Evolutionary conservation across 1,140 invertebrate genomes (phyloP).

Genomic region (Palaemon carinicauda): DNA sequence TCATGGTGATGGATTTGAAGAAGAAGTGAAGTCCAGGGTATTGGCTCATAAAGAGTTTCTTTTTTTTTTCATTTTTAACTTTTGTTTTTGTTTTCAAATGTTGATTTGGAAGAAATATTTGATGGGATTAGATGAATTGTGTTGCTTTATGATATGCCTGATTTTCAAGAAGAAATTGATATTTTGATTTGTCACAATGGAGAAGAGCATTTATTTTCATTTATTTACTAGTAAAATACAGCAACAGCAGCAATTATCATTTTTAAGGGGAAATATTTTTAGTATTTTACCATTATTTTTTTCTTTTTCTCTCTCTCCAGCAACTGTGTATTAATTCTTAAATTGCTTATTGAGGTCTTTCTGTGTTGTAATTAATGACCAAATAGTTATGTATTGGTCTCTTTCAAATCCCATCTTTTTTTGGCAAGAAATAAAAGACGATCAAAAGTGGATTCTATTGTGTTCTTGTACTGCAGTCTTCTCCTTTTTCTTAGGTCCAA

Average conservation of each 20-base stretch:
- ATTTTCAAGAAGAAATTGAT: constrained; percentile 22
- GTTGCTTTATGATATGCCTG: constrained; percentile 41
- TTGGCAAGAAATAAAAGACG: constrained; percentile 32
- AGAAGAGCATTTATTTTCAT: constrained; percentile 29
- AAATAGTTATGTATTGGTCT: constrained; percentile 23
- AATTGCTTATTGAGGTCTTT: constrained; percentile 18
- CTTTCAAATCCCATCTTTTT: constrained; percentile 2
- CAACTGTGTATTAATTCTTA: constrained; percentile 8
- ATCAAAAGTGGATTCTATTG: constrained; percentile 37
- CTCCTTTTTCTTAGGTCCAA: background rate
- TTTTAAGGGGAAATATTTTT: background rate
- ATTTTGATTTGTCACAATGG: constrained; percentile 28
- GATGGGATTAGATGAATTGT: constrained; percentile 41
- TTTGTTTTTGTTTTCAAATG: constrained; percentile 5
- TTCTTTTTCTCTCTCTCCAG: background rate
- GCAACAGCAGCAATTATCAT: background rate
- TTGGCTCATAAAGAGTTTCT: constrained; percentile 7
- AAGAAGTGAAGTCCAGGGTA: constrained; percentile 40
- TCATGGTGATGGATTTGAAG: constrained; percentile 38
- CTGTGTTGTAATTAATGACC: constrained; percentile 25
- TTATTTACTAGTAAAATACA: constrained; percentile 8
- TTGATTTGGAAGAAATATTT: constrained; percentile 17
- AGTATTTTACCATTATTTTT: background rate
- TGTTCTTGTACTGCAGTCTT: constrained; percentile 28
- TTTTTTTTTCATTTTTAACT: constrained; percentile 6